Conservation (phyloP, 2,797 vertebrate species). For the Carduelis carduelis region DNA sequence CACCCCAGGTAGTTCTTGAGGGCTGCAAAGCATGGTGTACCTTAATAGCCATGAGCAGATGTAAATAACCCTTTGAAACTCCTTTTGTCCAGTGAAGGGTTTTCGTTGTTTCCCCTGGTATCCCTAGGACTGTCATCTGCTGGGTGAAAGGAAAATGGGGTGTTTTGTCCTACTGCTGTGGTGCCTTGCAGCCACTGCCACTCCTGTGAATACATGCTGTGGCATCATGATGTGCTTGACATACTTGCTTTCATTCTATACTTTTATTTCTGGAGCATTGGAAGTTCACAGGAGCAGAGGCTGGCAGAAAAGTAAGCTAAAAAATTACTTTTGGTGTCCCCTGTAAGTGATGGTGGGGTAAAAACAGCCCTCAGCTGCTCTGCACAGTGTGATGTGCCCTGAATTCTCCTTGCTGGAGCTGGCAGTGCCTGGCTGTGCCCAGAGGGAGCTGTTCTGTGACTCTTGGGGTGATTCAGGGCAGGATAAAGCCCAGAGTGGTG, state of each 20-base stretch:
- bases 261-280: not conserved
- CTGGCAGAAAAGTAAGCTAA: not conserved
- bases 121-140: not conserved
- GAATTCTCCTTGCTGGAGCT: not conserved
- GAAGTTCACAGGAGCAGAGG: not conserved
- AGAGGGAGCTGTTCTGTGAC: not conserved
- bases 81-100: not conserved
- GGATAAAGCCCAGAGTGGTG: not conserved
- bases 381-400: not conserved
- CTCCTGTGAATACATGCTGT: not conserved
- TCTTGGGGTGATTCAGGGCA: not conserved
- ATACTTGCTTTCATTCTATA: not conserved
- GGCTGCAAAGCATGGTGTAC: accelerated
- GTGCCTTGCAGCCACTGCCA: not conserved
- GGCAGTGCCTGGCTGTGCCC: not conserved
- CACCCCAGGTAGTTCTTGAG: not conserved
- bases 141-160: not conserved
- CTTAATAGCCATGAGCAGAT: not conserved
- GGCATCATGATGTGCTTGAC: not conserved
- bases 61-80: not conserved
- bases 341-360: not conserved
- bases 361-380: not conserved
- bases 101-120: not conserved
- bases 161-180: not conserved
- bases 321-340: not conserved